These are phyloP conservation scores for Diaphora mendica DNA, from an alignment of 2,888 invertebrate genomes.

Conservation along the genomic window DNA sequence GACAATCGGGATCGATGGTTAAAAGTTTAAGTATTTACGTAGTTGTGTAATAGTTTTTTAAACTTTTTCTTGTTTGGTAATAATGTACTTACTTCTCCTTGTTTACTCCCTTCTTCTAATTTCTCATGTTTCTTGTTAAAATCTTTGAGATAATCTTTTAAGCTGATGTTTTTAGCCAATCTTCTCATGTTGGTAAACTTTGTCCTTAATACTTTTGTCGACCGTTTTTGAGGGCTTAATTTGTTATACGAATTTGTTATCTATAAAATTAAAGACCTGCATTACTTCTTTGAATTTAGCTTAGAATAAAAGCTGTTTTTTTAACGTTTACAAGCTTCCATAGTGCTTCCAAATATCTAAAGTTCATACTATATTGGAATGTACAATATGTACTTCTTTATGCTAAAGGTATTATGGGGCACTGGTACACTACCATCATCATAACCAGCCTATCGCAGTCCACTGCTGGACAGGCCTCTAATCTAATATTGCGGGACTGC, in stretches of 20 bases:
- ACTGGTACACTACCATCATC: too few relatives aligned
- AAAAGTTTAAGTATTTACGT: too few relatives aligned
- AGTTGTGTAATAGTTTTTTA: too few relatives aligned
- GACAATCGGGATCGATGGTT: too few relatives aligned
- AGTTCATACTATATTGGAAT: too few relatives aligned
- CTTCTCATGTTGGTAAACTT: slow-evolving; percentile 76
- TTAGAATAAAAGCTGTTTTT: background rate
- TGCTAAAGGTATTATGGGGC: too few relatives aligned
- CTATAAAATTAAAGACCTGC: slow-evolving; percentile 53
- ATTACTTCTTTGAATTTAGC: background rate
- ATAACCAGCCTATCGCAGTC: too few relatives aligned
- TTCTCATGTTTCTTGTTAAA: slow-evolving; percentile 55
- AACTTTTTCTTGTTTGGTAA: too few relatives aligned
- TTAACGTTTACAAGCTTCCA: background rate
- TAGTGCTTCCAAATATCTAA: too few relatives aligned
- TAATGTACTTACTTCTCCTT: background rate
- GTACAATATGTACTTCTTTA: too few relatives aligned
- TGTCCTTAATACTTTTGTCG: slow-evolving; percentile 66
- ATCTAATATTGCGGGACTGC: too few relatives aligned
- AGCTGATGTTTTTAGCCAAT: slow-evolving; percentile 54
- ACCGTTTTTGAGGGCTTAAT: slow-evolving; percentile 68
- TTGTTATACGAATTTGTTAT: slow-evolving; percentile 71
- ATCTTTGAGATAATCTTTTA: slow-evolving; percentile 52
- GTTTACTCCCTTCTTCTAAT: slow-evolving; percentile 46
- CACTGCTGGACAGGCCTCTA: too few relatives aligned